A percentile compares a stretch with the other conserved stretches of the same genome.
phyloP scores from a whole-genome alignment of 1,140 invertebrate genomes.

The Lepidurus arcticus region DNA sequence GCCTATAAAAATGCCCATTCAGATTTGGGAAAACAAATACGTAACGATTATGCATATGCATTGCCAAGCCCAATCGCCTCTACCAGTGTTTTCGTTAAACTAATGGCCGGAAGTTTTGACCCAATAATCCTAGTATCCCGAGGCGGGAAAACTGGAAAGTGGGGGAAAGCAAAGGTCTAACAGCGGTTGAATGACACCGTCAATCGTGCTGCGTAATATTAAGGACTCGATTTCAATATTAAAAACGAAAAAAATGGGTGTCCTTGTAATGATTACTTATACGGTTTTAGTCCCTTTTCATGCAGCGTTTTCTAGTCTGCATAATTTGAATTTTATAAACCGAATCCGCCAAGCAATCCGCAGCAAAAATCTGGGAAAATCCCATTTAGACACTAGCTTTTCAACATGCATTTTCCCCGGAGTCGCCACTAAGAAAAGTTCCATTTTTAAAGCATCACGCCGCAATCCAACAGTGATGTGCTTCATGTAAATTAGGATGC shows the following conservation, averaged over 20 bases:
- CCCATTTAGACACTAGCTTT: background rate
- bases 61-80: background rate
- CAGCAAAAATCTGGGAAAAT: background rate
- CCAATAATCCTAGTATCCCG: background rate
- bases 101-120: conserved; percentile 8
- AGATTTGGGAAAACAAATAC: background rate
- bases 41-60: background rate
- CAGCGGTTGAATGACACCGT: background rate
- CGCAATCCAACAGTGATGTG: background rate
- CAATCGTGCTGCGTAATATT: background rate
- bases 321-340: background rate
- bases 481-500: background rate
- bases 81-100: background rate
- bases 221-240: background rate
- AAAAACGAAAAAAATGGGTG: too few relatives aligned
- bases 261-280: too few relatives aligned
- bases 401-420: background rate
- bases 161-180: background rate
- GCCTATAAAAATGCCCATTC: background rate
- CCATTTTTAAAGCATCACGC: background rate
- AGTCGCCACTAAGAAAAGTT: background rate
- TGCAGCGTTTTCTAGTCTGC: background rate
- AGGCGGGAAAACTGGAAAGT: background rate
- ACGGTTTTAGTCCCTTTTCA: too few relatives aligned
- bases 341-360: background rate